Conservation (phyloP, 2,113 vertebrate species). For the Leptodactylus fuscus region DNA sequence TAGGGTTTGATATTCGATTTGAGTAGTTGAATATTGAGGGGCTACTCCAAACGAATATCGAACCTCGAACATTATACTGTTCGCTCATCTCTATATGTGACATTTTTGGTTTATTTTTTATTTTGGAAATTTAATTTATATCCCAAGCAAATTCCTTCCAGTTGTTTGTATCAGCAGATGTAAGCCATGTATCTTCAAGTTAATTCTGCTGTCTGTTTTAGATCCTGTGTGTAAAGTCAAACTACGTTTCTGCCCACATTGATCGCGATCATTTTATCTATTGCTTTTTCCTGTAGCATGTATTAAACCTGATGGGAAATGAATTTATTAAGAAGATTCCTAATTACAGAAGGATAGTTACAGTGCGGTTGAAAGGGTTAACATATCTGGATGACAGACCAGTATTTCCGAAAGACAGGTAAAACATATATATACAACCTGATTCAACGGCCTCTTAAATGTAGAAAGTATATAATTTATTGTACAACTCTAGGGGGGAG, state of each 20-base stretch:
- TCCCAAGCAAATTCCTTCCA: not conserved
- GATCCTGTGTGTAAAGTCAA: not conserved
- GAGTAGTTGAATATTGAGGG: too few relatives aligned
- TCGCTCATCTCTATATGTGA: too few relatives aligned
- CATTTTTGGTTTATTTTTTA: too few relatives aligned
- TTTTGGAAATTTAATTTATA: too few relatives aligned
- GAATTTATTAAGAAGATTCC: constrained; percentile 81
- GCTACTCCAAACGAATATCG: too few relatives aligned
- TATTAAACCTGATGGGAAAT: constrained; percentile 90
- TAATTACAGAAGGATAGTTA: constrained; percentile 89
- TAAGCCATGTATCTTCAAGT: not conserved
- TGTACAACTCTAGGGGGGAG: too few relatives aligned
- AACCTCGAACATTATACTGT: too few relatives aligned
- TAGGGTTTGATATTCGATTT: too few relatives aligned
- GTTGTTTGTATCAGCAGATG: not conserved
- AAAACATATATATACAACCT: constrained; percentile 54
- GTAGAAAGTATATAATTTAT: too few relatives aligned
- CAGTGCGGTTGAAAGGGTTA: constrained; percentile 79
- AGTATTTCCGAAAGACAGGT: constrained; percentile 93
- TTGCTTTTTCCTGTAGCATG: constrained; percentile 70
- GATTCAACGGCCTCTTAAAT: not conserved
- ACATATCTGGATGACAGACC: constrained; percentile 91
- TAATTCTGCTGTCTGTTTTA: not conserved
- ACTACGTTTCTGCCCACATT: not conserved
- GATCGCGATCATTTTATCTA: not conserved